Evolutionary conservation across 1,140 invertebrate species (phyloP), one percentile per base, ranked within the genome.

Genomic region (Lutraria rhynchaena): DNA sequence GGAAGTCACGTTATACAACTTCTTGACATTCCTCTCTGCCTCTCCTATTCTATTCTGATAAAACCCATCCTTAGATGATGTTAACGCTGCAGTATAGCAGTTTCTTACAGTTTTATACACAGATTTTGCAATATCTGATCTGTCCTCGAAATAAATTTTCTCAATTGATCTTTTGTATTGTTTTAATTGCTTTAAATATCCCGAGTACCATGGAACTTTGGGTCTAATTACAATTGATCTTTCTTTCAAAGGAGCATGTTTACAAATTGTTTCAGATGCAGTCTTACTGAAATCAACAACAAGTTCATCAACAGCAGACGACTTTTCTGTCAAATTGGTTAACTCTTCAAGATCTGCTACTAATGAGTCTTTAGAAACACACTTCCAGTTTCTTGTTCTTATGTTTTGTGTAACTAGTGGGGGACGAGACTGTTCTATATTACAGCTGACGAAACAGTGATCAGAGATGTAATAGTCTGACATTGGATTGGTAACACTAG

Each of bases 391-490:
- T 15, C 60, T 29, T 29, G 24, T 13, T 63, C 33, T 63, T 63
- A 63, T 37, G 22, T 19, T 37, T 17, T 9, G 11, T 58, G 55
- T 49, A 9, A 58, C 55, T 11, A 58, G 55, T 17, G 55, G 55
- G 15, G 55, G 55, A 27, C 55, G 55, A 58, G 15, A 27, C 24
- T 58, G 55, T 27, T 58, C 55, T 17, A 58, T 58, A 22, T 58
- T 17, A 58, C 55, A 58, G 55, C 15, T 58, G 11, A 58, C 55
- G 24, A 58, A 58, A 58, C 55, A 58, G 24, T 58, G 55, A 58
- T 58, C 55, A 58, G 55, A 58, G 11, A 58, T 58, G 55, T 58
- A 58, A 58, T 58, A 58, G 55, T 58, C 55, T 17, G 55, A 19
- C 11, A 58, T 9, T 17, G 24, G 55, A 11, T 58, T 24, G 24